Evolutionary conservation across 2,797 vertebrate genomes (phyloP).

Genomic region (Chelonia mydas): DNA sequence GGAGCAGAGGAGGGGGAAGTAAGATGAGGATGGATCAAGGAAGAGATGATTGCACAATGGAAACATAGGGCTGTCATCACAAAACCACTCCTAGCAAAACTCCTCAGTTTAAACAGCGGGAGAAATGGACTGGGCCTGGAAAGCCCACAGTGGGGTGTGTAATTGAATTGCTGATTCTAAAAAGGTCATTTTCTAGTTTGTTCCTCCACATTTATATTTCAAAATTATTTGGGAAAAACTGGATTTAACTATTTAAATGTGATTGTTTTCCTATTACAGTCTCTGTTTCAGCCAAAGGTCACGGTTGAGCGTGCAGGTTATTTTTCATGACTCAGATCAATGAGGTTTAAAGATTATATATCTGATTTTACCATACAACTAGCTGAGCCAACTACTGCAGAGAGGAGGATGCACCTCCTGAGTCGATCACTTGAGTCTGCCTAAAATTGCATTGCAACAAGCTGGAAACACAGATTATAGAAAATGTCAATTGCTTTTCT

Average conservation of each 20-base stretch:
- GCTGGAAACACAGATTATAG: slow-evolving; percentile 78
- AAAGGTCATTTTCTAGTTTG: slow-evolving; percentile 73
- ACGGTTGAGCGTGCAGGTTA: slow-evolving; percentile 55
- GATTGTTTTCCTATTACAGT: slow-evolving; percentile 77
- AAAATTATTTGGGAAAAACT: slow-evolving; percentile 67
- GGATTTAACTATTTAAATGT: slow-evolving; percentile 70
- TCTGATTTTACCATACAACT: slow-evolving; percentile 73
- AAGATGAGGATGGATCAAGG: slow-evolving; percentile 58
- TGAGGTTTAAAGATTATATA: slow-evolving; percentile 78
- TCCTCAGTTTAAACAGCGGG: slow-evolving; percentile 25
- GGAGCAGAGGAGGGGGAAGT: slow-evolving; percentile 33
- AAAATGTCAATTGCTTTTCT: slow-evolving; percentile 80
- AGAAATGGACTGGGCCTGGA: not conserved
- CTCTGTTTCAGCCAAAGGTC: slow-evolving; percentile 73
- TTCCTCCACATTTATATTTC: slow-evolving; percentile 70
- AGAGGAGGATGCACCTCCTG: slow-evolving; percentile 54
- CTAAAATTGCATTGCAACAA: slow-evolving; percentile 78
- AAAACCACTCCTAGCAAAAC: slow-evolving; percentile 67
- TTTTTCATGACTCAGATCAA: slow-evolving; percentile 74
- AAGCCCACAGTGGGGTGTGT: slow-evolving; percentile 52
- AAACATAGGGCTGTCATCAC: slow-evolving; percentile 75
- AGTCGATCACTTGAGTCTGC: slow-evolving; percentile 74
- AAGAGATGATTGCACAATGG: slow-evolving; percentile 68
- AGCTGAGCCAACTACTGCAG: slow-evolving; percentile 62
- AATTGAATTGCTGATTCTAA: slow-evolving; percentile 65